Percentiles rank a stretch among this genome's conserved stretches.
Evolutionary conservation across 2,888 invertebrate species (phyloP).

Genomic region (Melanargia galathea): DNA sequence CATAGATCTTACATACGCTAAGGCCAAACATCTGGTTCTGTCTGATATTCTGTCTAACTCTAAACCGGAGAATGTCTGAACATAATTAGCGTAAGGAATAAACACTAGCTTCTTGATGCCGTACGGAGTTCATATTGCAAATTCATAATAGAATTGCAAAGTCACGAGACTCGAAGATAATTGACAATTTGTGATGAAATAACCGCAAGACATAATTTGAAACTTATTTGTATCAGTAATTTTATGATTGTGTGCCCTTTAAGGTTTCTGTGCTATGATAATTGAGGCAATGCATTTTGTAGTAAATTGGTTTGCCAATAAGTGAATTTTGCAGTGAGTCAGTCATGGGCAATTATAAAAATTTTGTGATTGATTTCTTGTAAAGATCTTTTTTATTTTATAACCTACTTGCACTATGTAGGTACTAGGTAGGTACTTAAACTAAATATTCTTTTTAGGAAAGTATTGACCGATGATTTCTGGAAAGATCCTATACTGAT

Average conservation of each 20-base stretch:
- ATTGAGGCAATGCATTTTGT: conserved; percentile 35
- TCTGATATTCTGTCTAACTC: background rate
- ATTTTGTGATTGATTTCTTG: conserved; percentile 8
- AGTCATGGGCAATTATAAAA: conserved; percentile 16
- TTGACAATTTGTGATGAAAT: conserved; percentile 43
- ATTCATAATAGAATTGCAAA: conserved; percentile 27
- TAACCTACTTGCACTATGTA: background rate
- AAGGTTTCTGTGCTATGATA: conserved; percentile 37
- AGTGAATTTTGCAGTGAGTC: conserved; percentile 34
- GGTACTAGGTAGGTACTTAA: background rate
- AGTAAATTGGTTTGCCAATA: conserved; percentile 38
- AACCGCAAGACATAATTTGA: conserved; percentile 45
- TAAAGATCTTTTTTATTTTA: background rate
- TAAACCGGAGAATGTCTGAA: background rate
- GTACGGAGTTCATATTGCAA: conserved; percentile 21
- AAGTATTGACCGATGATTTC: too few species aligned
- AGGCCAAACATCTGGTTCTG: background rate
- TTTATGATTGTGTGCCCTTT: conserved; percentile 45
- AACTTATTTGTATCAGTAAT: conserved; percentile 44
- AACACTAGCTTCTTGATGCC: background rate
- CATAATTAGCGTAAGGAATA: conserved; percentile 3
- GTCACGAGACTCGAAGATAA: conserved; percentile 42
- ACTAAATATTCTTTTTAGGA: too few species aligned
- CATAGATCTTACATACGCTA: too few species aligned
- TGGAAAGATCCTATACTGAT: too few species aligned